A percentile compares a stretch with the other conserved stretches of the same genome.
Conservation (phyloP, 2,797 vertebrate species). For the Propithecus deckenii region DNA sequence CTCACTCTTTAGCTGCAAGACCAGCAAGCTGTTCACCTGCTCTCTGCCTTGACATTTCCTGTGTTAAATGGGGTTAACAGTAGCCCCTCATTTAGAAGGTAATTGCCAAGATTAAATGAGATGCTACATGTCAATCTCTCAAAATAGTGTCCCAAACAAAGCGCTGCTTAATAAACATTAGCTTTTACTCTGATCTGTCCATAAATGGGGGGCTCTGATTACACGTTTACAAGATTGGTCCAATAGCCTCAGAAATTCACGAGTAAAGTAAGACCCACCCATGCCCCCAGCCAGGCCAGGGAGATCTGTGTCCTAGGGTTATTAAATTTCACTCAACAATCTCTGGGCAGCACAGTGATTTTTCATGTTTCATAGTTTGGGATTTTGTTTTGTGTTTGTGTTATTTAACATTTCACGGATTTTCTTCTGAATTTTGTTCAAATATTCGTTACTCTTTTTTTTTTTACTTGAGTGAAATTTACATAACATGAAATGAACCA, state of each 20-base stretch:
- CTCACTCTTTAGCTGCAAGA: neutral
- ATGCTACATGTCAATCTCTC: fast-evolving
- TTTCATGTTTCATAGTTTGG: neutral
- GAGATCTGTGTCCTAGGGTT: fast-evolving
- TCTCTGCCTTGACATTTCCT: neutral
- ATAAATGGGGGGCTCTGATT: neutral
- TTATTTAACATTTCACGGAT: neutral
- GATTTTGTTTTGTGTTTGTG: neutral
- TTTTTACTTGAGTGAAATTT: neutral
- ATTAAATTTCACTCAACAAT: no score
- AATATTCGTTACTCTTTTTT: neutral
- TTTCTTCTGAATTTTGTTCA: neutral
- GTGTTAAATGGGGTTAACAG: neutral
- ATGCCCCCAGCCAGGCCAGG: no score
- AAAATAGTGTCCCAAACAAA: neutral
- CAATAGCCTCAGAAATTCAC: neutral
- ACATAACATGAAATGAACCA: neutral
- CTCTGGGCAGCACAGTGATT: neutral
- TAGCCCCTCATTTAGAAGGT: neutral
- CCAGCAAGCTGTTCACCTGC: no score
- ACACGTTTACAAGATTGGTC: no score
- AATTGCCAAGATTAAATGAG: neutral
- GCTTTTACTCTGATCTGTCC: neutral
- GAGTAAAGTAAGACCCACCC: fast-evolving
- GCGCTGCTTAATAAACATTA: fast-evolving